A percentile compares a stretch with the other conserved stretches of the same genome.
Conservation (phyloP, 1,140 invertebrate genomes). For the Cherax destructor region DNA sequence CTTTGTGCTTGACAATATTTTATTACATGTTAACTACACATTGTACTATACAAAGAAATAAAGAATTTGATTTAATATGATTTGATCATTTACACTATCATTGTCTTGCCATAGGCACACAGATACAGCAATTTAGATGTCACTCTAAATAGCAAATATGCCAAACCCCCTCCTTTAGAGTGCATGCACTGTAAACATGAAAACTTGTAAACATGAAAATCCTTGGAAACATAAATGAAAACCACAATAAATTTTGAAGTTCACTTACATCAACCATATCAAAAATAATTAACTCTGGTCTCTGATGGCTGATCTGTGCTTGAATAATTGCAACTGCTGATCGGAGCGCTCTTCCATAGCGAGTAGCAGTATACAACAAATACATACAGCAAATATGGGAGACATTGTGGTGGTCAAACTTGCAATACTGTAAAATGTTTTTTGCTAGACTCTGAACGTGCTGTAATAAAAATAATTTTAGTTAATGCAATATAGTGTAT, state of each 20-base stretch:
- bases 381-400: conserved; percentile 13
- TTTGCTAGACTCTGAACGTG: neutral
- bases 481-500: neutral
- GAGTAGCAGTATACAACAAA: neutral
- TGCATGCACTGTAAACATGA: too few relatives aligned
- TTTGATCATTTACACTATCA: too few relatives aligned
- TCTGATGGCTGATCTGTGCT: neutral
- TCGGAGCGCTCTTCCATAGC: neutral
- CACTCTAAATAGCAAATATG: too few relatives aligned
- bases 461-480: neutral
- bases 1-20: too few relatives aligned
- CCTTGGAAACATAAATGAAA: too few relatives aligned
- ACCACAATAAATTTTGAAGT: neutral
- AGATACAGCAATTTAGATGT: too few relatives aligned
- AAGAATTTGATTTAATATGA: too few relatives aligned
- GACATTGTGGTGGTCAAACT: neutral
- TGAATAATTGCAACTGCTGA: neutral
- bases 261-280: neutral
- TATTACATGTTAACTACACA: too few relatives aligned
- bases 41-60: too few relatives aligned
- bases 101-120: too few relatives aligned
- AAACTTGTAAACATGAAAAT: too few relatives aligned
- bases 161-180: too few relatives aligned
- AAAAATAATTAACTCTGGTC: neutral
- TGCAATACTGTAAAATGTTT: neutral